Percentiles rank a stretch among this genome's conserved stretches.
These are phyloP conservation scores for Mobula birostris DNA, from an alignment of 2,113 vertebrate genomes.

Conservation along the genomic window DNA sequence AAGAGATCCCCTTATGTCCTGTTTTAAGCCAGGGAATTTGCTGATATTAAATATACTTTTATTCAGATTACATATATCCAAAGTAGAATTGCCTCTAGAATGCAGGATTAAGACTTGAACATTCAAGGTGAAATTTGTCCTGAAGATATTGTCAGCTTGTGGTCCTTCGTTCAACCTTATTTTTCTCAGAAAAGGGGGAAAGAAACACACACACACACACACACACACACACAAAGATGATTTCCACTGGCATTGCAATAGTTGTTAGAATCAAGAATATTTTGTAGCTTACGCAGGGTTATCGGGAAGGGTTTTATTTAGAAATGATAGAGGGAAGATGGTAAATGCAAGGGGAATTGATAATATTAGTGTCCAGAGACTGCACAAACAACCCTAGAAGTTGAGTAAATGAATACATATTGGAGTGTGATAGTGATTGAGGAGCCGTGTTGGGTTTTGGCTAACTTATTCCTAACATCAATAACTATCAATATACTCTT, in stretches of 20 bases:
- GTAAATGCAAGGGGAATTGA: neutral
- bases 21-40: slow-evolving; percentile 46
- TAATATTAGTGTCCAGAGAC: too few relatives aligned
- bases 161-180: neutral
- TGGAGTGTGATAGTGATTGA: neutral
- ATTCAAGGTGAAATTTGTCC: neutral
- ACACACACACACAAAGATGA: neutral
- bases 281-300: neutral
- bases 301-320: neutral
- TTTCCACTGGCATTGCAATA: neutral
- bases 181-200: neutral
- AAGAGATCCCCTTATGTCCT: slow-evolving; percentile 45
- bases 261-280: neutral
- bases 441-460: too few relatives aligned
- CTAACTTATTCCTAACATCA: too few relatives aligned
- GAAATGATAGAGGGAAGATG: neutral
- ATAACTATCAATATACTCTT: too few relatives aligned
- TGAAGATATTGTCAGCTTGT: neutral
- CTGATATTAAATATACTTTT: slow-evolving; percentile 45
- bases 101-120: neutral
- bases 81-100: neutral
- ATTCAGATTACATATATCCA: slow-evolving; percentile 3
- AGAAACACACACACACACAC: neutral
- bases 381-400: neutral
- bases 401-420: neutral